Percentiles rank a stretch among this genome's conserved stretches.
Conservation (phyloP, 1,140 invertebrate genomes). For the Pseudomyrmex flavicornis region DNA sequence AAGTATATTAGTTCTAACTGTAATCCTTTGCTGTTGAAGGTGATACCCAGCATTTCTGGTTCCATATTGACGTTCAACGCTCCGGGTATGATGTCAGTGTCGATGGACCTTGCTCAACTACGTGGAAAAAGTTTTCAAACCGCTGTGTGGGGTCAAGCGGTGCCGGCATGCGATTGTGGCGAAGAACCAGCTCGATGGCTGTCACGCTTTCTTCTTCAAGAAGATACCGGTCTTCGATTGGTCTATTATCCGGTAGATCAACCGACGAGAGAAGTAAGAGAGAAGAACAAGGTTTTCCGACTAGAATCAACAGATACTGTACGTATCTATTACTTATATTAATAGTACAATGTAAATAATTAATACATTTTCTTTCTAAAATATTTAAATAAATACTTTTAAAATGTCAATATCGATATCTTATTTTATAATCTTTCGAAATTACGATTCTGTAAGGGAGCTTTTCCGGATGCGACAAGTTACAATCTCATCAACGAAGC, state of each 20-base stretch:
- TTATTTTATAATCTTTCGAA: no score
- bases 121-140: slow-evolving; percentile 80
- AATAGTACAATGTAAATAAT: not conserved
- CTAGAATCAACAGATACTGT: slow-evolving; percentile 75
- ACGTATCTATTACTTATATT: slow-evolving; percentile 43
- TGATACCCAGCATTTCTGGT: slow-evolving; percentile 81
- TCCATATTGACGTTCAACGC: slow-evolving; percentile 84
- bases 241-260: slow-evolving; percentile 86
- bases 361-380: not conserved
- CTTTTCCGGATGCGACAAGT: slow-evolving; percentile 86
- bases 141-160: slow-evolving; percentile 84
- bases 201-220: slow-evolving; percentile 86
- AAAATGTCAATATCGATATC: no score
- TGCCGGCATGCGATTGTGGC: slow-evolving; percentile 87
- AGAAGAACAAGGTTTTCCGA: slow-evolving; percentile 74
- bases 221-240: slow-evolving; percentile 86
- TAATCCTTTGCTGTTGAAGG: slow-evolving; percentile 60
- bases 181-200: slow-evolving; percentile 87
- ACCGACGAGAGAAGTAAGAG: slow-evolving; percentile 76
- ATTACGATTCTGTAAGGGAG: slow-evolving; percentile 80
- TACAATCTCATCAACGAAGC: slow-evolving; percentile 88
- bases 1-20: no score
- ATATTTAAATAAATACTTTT: not conserved
- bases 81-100: slow-evolving; percentile 84
- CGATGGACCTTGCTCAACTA: slow-evolving; percentile 85